A percentile compares a stretch with the other conserved stretches of the same genome.
Conservation (phyloP, 2,113 vertebrate genomes). For the Chrysochloris asiatica region DNA sequence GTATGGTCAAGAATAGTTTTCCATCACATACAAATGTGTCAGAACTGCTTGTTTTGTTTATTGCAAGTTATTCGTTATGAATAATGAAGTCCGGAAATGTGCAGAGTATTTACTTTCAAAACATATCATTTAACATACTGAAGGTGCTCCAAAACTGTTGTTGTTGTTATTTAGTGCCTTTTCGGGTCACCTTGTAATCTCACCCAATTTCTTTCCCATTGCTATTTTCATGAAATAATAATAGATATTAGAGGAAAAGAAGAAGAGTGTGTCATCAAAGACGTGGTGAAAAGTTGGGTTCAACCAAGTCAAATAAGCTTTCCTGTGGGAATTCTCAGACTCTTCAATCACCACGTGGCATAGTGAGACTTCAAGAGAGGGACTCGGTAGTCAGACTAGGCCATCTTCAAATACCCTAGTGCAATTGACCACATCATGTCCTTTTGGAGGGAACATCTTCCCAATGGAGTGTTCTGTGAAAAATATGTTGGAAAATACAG, state of each 20-base stretch:
- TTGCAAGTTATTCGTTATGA: neutral
- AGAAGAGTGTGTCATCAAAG: neutral
- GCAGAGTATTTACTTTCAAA: neutral
- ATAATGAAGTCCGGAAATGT: neutral
- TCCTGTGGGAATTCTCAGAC: neutral
- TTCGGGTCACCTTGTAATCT: too few relatives aligned
- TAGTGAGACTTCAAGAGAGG: neutral
- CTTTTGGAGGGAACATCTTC: neutral
- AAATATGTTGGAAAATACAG: neutral
- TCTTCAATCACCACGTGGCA: neutral
- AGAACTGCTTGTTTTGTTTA: neutral
- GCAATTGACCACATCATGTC: neutral
- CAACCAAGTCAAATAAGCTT: neutral
- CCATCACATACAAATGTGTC: rapidly evolving
- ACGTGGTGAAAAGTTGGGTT: neutral
- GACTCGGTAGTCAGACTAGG: too few relatives aligned
- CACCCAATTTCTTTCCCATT: neutral
- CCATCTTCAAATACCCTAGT: neutral
- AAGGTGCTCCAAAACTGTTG: too few relatives aligned
- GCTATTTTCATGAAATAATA: too few relatives aligned
- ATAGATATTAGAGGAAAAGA: neutral
- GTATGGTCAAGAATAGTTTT: neutral
- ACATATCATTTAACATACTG: too few relatives aligned
- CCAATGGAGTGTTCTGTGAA: rapidly evolving
- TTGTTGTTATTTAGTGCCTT: too few relatives aligned